Percentiles rank a stretch among this genome's conserved stretches.
These are phyloP conservation scores for Hemicentrotus pulcherrimus DNA, from an alignment of 35 echinoderm and acorn worm genomes.

Conservation along the genomic window DNA sequence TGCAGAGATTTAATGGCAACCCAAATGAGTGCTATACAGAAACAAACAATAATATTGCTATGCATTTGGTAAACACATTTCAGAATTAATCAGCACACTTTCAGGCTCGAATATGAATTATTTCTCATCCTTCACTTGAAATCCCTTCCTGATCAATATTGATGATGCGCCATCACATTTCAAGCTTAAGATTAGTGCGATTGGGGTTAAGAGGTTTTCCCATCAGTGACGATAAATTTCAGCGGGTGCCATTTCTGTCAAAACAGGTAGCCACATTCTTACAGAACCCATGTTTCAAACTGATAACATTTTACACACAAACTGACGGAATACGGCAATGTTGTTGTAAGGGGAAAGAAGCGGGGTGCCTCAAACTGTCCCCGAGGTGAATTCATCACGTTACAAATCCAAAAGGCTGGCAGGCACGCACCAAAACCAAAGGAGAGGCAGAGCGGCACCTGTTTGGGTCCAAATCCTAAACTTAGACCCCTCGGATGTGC, in stretches of 20 bases:
- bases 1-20: background rate
- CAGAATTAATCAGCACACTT: background rate
- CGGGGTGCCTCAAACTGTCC: background rate
- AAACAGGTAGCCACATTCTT: slow-evolving; percentile 18
- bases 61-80: background rate
- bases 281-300: background rate
- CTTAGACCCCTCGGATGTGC: background rate
- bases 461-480: background rate
- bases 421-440: background rate
- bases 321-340: slow-evolving; percentile 4
- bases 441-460: background rate
- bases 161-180: background rate
- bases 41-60: slow-evolving; percentile 1
- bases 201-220: slow-evolving; percentile 23
- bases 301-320: slow-evolving; percentile 8
- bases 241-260: slow-evolving; percentile 39
- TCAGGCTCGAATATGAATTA: background rate
- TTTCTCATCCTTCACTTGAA: background rate
- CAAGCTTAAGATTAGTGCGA: background rate
- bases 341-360: background rate
- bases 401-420: background rate
- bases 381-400: slow-evolving; percentile 9
- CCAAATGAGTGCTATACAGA: background rate
- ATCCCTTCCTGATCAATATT: background rate
- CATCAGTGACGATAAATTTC: slow-evolving; percentile 27